phyloP scores from a whole-genome alignment of 2,888 invertebrate genomes.

The Glyphotaelius pellucidus region DNA sequence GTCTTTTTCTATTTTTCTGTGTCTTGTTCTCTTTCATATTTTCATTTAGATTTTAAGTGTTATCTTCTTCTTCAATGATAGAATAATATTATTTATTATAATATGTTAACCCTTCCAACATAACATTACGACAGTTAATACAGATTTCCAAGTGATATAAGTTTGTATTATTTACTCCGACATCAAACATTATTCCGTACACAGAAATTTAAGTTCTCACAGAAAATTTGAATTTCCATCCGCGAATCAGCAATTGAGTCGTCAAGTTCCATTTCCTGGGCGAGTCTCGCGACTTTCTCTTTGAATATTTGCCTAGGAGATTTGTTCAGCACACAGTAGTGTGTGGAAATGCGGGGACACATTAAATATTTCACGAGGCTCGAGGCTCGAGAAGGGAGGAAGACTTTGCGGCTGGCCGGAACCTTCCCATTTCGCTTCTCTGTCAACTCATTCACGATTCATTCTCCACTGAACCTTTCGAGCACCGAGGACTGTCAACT shows the following conservation, averaged over 20 bases:
- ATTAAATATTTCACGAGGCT: conserved; percentile 37
- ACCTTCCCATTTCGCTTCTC: not conserved
- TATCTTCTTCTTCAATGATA: too few relatives aligned
- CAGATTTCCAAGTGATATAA: not conserved
- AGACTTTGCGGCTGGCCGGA: not conserved
- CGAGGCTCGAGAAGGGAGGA: not conserved
- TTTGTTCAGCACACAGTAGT: conserved; percentile 8
- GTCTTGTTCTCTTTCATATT: too few relatives aligned
- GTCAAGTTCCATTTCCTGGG: conserved; percentile 6
- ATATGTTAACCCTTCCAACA: not conserved
- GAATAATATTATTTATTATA: not conserved
- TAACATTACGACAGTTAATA: not conserved
- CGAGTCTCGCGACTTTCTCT: conserved; percentile 32
- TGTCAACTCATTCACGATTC: conserved; percentile 34
- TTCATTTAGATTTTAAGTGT: too few relatives aligned
- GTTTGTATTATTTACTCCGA: not conserved
- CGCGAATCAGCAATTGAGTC: conserved; percentile 28
- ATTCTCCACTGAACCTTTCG: not conserved
- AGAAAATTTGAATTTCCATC: conserved; percentile 10
- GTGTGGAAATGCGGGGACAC: not conserved
- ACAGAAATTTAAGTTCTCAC: not conserved
- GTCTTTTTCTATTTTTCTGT: too few relatives aligned
- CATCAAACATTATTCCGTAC: not conserved
- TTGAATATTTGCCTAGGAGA: conserved; percentile 32
- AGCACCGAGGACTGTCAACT: not conserved